Evolutionary conservation across 2,113 vertebrate genomes (phyloP).

Genomic region (Hippocampus mohnikei): DNA sequence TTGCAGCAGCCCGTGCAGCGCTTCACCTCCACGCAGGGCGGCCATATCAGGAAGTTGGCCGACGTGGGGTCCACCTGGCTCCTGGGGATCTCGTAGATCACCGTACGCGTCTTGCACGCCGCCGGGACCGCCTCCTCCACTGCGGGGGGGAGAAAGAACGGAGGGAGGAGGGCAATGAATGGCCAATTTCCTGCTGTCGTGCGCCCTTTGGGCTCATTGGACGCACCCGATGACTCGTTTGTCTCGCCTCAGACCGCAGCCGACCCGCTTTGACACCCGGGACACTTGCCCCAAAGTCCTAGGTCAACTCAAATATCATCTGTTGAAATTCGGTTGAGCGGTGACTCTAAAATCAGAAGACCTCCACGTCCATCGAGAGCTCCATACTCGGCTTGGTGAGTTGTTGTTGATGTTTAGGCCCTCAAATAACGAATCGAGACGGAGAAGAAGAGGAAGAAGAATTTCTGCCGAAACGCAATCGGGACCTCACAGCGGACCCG

Average conservation of each 20-base stretch:
- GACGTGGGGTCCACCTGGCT: conserved; percentile 97
- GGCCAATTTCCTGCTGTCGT: conserved; percentile 41
- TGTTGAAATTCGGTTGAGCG: too few relatives aligned
- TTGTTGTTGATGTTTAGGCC: too few relatives aligned
- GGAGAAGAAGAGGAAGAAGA: too few relatives aligned
- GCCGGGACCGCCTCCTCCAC: conserved; percentile 92
- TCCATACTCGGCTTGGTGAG: too few relatives aligned
- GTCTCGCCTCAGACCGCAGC: conserved; percentile 47
- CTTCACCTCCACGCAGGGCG: conserved; percentile 95
- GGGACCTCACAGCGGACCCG: too few relatives aligned
- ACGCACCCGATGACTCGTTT: conserved; percentile 57
- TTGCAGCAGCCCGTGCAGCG: conserved; percentile 98
- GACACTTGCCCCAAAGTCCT: conserved; percentile 18
- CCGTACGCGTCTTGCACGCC: conserved; percentile 91
- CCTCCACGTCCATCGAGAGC: too few relatives aligned
- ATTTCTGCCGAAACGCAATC: too few relatives aligned
- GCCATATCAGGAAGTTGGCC: conserved; percentile 98
- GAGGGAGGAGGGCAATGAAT: conserved; percentile 13
- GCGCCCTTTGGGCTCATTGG: conserved; percentile 26
- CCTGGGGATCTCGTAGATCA: conserved; percentile 98
- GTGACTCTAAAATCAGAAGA: too few relatives aligned
- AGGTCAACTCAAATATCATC: too few relatives aligned
- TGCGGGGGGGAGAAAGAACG: conserved; percentile 42
- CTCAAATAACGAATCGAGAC: too few relatives aligned
- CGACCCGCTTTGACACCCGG: conserved; percentile 30